Evolutionary conservation across 2,888 invertebrate species (phyloP).

Genomic region (Cylindroiulus punctatus): DNA sequence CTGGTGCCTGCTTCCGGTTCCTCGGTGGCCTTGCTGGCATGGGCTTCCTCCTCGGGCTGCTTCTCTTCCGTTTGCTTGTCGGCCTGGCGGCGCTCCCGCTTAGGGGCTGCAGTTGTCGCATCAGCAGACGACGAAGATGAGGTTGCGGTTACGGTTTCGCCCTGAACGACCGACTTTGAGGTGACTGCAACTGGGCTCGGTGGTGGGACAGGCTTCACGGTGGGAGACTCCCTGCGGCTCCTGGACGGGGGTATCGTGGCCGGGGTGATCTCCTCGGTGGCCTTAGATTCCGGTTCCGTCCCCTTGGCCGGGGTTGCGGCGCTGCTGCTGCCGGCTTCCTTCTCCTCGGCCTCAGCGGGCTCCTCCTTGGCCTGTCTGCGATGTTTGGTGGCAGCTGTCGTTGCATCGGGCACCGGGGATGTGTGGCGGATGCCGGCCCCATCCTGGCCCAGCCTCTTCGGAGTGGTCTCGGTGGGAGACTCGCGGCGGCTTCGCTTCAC

Average conservation of each 20-base stretch:
- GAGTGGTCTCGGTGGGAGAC: neutral
- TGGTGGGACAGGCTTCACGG: neutral
- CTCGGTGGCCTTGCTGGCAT: neutral
- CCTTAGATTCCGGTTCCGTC: too few species aligned
- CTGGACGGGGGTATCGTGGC: neutral
- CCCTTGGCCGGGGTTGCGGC: too few species aligned
- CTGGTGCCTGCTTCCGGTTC: neutral
- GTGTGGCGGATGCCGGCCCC: neutral
- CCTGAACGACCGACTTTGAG: too few species aligned
- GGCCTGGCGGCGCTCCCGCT: neutral
- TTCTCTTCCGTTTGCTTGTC: conserved; percentile 16
- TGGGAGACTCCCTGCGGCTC: neutral
- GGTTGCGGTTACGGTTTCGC: neutral
- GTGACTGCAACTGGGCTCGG: too few species aligned
- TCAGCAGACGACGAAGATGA: neutral
- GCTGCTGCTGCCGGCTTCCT: neutral
- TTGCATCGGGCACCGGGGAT: neutral
- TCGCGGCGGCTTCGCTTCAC: neutral
- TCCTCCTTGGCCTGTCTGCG: neutral
- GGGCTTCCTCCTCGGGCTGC: too few species aligned
- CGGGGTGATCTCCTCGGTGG: too few species aligned
- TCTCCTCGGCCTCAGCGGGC: neutral
- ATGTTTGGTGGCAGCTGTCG: neutral
- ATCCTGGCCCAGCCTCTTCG: neutral
- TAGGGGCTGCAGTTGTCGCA: neutral